Base-by-base conservation (phyloP, 1,140 invertebrate species). In the Alviniconcha marisindica region DNA sequence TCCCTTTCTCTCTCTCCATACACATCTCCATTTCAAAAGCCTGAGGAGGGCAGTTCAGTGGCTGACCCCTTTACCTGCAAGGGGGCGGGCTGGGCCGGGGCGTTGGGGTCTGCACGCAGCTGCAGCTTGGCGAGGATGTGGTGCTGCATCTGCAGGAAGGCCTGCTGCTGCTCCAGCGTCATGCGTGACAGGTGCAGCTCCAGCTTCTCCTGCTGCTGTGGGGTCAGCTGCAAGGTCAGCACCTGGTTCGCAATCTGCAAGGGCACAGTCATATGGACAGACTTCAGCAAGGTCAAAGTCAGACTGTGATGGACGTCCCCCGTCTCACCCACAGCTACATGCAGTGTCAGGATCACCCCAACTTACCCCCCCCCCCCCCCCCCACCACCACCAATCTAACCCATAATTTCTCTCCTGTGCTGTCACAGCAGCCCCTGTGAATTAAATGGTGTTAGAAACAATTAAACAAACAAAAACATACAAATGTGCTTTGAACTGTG, bases 91-190 rank as follows among this genome's bases (percentile, higher is more conserved):
- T 48, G 44, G 44, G 51, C 42, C 36, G 38, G 48, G 83, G 87
- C 69, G 77, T 42, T n/a, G 73, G 82, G 21, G 77, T 82, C 60
- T 86, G 87, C 76, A 82, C 84, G 82, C 38, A 86, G 87, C 36
- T 89, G 85, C 38, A 87, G 82, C 66, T 89, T 87, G 42, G 89
- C 80, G 28, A 89, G 82, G 38, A 89, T 80, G 54, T 81, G 83
- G 36, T 88, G 85, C 76, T 91, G 89, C 12, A 85, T 79, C 44
- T 88, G 88, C 5, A 87, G 77, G 74, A 89, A 90, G 28, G 77
- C 76, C 51, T 90, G 85, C 76, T 91, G 89, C 84, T 92, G 90
- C 31, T 91, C 90, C n/a, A 86, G 88, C 3, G 88, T 87, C 89
- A 91, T 87, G 74, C 86, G 86, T 18, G 88, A 78, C 76, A 92